Evolutionary conservation across 2,888 invertebrate species (phyloP).

Genomic region (Lissocephala sabroskyi): DNA sequence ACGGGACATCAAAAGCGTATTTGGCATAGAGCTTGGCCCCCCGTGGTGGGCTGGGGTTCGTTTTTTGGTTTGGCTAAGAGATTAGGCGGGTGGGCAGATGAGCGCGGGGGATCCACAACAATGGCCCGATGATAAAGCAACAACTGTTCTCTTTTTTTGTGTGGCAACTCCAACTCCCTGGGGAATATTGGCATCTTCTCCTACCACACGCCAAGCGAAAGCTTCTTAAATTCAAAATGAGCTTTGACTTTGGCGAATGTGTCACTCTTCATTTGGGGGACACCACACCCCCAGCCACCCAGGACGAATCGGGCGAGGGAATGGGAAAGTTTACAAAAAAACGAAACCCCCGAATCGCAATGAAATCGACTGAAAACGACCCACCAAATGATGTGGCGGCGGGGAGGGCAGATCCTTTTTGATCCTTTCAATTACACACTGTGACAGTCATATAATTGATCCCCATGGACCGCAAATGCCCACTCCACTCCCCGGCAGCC

Average conservation of each 20-base stretch:
- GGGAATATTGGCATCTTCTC: neutral
- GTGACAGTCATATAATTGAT: slow-evolving; percentile 64
- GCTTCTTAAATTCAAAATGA: neutral
- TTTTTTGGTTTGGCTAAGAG: slow-evolving; percentile 37
- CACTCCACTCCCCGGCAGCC: no score
- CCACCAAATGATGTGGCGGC: slow-evolving; percentile 16
- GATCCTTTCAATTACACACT: slow-evolving; percentile 67
- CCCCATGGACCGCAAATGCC: slow-evolving; percentile 49
- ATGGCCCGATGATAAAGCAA: slow-evolving; percentile 55
- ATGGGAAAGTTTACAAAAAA: no score
- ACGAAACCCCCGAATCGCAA: slow-evolving; percentile 28
- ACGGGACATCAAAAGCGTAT: slow-evolving; percentile 58
- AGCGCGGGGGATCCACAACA: slow-evolving; percentile 24
- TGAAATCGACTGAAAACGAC: slow-evolving; percentile 24
- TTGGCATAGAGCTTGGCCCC: slow-evolving; percentile 32
- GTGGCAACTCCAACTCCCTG: neutral
- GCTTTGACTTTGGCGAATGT: slow-evolving; percentile 18
- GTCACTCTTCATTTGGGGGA: slow-evolving; percentile 51
- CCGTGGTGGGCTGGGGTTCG: slow-evolving; percentile 1
- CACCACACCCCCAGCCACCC: no score
- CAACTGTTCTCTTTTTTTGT: slow-evolving; percentile 47
- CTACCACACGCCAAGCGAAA: no score
- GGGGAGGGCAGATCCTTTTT: slow-evolving; percentile 15
- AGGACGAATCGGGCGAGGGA: no score
- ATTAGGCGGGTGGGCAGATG: slow-evolving; percentile 19